A percentile compares a stretch with the other conserved stretches of the same genome.
These are phyloP conservation scores for Oedothorax gibbosus DNA, from an alignment of 1,140 invertebrate species.

Conservation along the genomic window DNA sequence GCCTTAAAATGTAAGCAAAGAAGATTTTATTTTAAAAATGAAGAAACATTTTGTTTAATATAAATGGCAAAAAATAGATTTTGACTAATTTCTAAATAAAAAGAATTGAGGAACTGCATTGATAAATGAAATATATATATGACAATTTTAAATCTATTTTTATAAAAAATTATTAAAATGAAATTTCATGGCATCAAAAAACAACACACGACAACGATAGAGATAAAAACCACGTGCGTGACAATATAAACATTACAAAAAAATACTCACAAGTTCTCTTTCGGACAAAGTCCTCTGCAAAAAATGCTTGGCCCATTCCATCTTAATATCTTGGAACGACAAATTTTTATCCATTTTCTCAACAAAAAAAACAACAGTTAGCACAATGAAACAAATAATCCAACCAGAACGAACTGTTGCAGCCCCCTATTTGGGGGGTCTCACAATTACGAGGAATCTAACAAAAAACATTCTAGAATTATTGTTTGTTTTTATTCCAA, in stretches of 20 bases:
- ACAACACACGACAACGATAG: no score
- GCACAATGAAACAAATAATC: not conserved
- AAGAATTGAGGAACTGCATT: no score
- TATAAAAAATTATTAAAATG: no score
- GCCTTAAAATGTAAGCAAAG: no score
- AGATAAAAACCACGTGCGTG: no score
- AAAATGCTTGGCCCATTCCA: constrained; percentile 32
- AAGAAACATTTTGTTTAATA: no score
- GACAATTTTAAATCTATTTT: no score
- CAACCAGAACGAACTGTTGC: not conserved
- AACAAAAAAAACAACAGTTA: constrained; percentile 19
- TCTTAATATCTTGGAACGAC: constrained; percentile 22
- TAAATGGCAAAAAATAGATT: no score
- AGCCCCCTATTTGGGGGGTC: not conserved
- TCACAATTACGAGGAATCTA: not conserved
- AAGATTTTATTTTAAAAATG: no score
- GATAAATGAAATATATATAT: no score
- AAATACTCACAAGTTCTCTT: constrained; percentile 1
- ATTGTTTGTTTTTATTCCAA: not conserved
- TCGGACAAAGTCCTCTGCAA: not conserved
- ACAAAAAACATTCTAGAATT: not conserved
- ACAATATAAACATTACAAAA: not conserved
- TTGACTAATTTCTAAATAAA: no score
- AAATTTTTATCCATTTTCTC: constrained; percentile 27
- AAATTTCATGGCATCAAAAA: no score